These are phyloP conservation scores for Elegia similella DNA, from an alignment of 2,888 invertebrate species.

Conservation along the genomic window DNA sequence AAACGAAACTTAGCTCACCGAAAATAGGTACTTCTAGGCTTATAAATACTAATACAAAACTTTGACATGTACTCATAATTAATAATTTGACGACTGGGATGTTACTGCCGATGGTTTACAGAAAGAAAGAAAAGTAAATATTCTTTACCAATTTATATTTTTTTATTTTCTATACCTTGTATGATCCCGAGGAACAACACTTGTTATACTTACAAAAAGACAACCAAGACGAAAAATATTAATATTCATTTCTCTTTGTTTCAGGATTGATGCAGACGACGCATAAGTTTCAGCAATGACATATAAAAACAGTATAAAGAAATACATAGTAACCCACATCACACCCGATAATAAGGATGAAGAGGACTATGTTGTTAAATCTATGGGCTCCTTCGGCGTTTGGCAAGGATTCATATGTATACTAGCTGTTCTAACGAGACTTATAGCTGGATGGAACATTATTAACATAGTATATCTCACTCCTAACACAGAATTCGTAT, in stretches of 20 bases:
- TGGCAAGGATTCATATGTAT: slow-evolving; percentile 44
- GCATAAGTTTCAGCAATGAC: slow-evolving; percentile 16
- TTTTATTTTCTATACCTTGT: no score
- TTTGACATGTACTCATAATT: no score
- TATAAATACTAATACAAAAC: no score
- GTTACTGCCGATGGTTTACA: no score
- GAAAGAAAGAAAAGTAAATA: no score
- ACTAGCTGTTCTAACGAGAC: slow-evolving; percentile 34
- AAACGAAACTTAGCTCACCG: no score
- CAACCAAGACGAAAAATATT: not conserved
- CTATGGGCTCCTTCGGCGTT: slow-evolving; percentile 50
- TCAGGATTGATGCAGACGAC: not conserved
- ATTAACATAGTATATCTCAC: slow-evolving; percentile 48
- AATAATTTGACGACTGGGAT: no score
- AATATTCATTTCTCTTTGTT: not conserved
- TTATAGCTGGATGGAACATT: slow-evolving; percentile 44
- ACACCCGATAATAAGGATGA: slow-evolving; percentile 24
- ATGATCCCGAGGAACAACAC: no score
- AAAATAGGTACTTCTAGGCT: no score
- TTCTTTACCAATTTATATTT: no score
- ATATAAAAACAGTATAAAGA: slow-evolving; percentile 16
- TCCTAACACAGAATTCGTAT: slow-evolving; percentile 45
- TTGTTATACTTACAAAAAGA: no score
- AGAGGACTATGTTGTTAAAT: slow-evolving; percentile 51
- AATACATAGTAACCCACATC: slow-evolving; percentile 21